Base-by-base conservation (phyloP, 2,888 invertebrate genomes). In the Troides helena region DNA sequence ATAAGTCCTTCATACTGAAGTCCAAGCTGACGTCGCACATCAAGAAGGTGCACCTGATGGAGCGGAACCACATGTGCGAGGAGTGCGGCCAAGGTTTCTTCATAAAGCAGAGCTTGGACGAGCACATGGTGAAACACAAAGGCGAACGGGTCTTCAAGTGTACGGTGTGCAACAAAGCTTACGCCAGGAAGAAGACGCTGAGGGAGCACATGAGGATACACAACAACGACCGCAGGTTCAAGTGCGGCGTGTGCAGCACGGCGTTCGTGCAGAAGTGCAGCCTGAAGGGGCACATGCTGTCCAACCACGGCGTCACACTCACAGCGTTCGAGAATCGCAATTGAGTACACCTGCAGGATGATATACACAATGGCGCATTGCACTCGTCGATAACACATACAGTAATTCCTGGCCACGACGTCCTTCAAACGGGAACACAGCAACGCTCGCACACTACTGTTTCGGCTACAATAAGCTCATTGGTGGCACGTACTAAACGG, bases 151-250 rank as follows among this genome's bases (percentile, higher is more conserved):
- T 89, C 0, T 88, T 85, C 57, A 86, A 89, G 53, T 92, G 92
- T 71, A 82, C 77, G 0, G 87, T 90, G 0, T 92, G 92, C 61
- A 72, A 76, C 0, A 92, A 91, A 30, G 85, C 91, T 0, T 92
- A 90, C 60, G 90, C 91, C 0, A 82, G 92, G 36, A 90, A 89
- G 72, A 91, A 91, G 58, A 92, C 91, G 0, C 67, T 92, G 10
- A 74, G 87, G 0, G 90, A 91, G 65, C 91, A 92, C 74, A 88
- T 91, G 88, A 58, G 90, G n/a, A 91, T 91, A 5, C 92, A 92
- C 69, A 88, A 89, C 68, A 89, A 92, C 69, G 91, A 91, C 72
- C 85, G 88, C 53, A 70, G 91, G 4, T 91, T 91, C 25, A 89
- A 89, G 58, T 92, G 92, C 62, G 87, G 85, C 0, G 77, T 90